A percentile compares a stretch with the other conserved stretches of the same genome.
phyloP scores from a whole-genome alignment of 2,113 vertebrate genomes.

The Emydocephalus ijimae region DNA sequence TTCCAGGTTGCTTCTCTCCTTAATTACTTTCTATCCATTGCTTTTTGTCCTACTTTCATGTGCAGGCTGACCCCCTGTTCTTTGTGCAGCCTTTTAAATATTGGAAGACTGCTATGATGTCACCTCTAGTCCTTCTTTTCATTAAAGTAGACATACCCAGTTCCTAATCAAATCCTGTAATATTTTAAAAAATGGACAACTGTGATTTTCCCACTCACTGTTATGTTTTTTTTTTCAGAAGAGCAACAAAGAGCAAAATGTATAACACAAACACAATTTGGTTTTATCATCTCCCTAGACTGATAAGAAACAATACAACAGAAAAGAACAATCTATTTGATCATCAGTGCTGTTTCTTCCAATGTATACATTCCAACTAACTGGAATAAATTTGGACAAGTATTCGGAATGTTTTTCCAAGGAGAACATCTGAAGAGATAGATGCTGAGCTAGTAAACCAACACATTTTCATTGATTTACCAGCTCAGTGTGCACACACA shows the following conservation, averaged over 20 bases:
- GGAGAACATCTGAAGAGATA: constrained; percentile 33
- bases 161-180: too few species aligned
- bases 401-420: constrained; percentile 43
- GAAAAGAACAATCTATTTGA: not conserved
- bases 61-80: too few species aligned
- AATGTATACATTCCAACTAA: constrained; percentile 21
- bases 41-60: too few species aligned
- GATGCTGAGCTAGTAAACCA: constrained; percentile 52
- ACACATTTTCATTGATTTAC: constrained; percentile 29
- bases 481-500: constrained; percentile 16
- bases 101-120: too few species aligned
- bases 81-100: too few species aligned
- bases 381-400: constrained; percentile 42
- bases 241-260: not conserved
- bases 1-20: too few species aligned
- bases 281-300: not conserved
- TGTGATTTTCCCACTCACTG: too few species aligned
- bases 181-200: not conserved
- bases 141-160: too few species aligned
- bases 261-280: not conserved
- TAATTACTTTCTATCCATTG: too few species aligned
- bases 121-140: too few species aligned
- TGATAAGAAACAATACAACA: not conserved
- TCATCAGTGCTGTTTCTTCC: constrained; percentile 14
- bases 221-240: not conserved